Percentiles rank a stretch among this genome's conserved stretches.
Evolutionary conservation across 2,888 invertebrate genomes (phyloP).

Genomic region (Phortica magna): DNA sequence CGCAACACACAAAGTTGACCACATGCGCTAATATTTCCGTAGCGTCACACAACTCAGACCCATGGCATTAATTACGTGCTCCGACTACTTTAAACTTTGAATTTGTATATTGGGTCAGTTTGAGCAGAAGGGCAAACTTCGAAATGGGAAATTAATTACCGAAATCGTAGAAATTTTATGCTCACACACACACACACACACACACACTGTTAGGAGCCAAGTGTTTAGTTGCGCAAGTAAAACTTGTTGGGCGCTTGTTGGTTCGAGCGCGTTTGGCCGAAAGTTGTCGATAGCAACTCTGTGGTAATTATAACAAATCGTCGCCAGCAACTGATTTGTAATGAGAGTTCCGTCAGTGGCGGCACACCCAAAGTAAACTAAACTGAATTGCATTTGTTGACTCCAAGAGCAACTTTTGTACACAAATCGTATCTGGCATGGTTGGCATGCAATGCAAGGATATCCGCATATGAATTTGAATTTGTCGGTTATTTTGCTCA

Average conservation of each 20-base stretch:
- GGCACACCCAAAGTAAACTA: background rate
- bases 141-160: slow-evolving; percentile 66
- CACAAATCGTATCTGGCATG: background rate
- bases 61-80: slow-evolving; percentile 13
- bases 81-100: background rate
- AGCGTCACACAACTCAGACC: background rate
- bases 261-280: slow-evolving; percentile 1
- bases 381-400: background rate
- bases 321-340: slow-evolving; percentile 8
- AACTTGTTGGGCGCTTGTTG: background rate
- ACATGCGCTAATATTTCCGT: slow-evolving; percentile 30
- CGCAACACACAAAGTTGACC: slow-evolving; percentile 2
- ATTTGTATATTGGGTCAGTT: slow-evolving; percentile 12
- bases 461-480: slow-evolving; percentile 62
- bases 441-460: slow-evolving; percentile 42
- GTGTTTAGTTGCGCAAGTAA: too few relatives aligned
- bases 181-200: too few relatives aligned
- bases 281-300: background rate
- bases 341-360: slow-evolving; percentile 1
- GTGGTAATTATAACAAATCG: background rate
- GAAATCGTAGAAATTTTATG: slow-evolving; percentile 67
- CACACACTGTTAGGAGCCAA: background rate
- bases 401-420: slow-evolving; percentile 4
- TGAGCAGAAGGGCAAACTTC: slow-evolving; percentile 21
- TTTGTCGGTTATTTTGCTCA: slow-evolving; percentile 56